phyloP scores from a whole-genome alignment of 2,113 vertebrate species.

The Pachycephala philippinensis region DNA sequence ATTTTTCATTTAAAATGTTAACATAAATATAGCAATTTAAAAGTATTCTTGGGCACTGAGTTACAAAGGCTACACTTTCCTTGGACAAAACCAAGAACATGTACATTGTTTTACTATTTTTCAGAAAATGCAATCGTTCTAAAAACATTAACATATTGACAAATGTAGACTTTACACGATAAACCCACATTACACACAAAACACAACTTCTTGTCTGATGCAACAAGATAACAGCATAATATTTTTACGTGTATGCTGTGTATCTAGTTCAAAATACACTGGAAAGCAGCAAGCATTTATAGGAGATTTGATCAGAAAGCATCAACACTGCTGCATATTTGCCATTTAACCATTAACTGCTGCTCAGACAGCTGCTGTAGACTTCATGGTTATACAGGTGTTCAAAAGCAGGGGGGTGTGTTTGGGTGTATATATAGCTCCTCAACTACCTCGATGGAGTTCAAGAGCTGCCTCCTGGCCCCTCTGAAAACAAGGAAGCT shows the following conservation, averaged over 20 bases:
- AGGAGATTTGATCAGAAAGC: background rate
- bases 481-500: background rate
- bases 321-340: background rate
- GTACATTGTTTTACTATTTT: background rate
- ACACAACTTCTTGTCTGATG: background rate
- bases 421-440: background rate
- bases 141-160: background rate
- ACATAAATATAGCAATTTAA: background rate
- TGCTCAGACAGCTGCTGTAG: background rate
- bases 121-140: background rate
- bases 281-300: background rate
- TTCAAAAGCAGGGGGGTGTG: background rate
- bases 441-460: background rate
- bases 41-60: background rate
- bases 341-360: conserved; percentile 6
- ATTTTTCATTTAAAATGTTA: background rate
- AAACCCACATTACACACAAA: background rate
- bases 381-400: conserved; percentile 6
- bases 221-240: background rate
- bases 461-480: background rate
- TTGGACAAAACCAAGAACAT: background rate
- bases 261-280: background rate
- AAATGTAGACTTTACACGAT: background rate
- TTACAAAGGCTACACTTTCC: background rate
- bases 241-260: background rate